A percentile compares a stretch with the other conserved stretches of the same genome.
Evolutionary conservation across 2,113 vertebrate species (phyloP).

Genomic region (Elachura formosa): DNA sequence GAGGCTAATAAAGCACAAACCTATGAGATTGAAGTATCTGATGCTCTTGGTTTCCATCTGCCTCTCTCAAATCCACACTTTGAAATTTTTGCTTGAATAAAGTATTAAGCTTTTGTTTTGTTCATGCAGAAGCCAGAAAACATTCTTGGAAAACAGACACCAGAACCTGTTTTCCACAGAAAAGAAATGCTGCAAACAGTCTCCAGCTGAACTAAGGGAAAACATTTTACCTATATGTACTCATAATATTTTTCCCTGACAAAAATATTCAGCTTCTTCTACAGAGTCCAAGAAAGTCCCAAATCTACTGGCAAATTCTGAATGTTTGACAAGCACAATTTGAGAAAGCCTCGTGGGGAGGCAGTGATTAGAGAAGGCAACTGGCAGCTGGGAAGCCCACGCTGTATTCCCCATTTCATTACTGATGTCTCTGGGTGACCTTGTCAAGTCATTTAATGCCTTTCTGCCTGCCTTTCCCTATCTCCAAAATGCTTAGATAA

Average conservation of each 20-base stretch:
- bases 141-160: not conserved
- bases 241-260: not conserved
- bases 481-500: not conserved
- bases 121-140: not conserved
- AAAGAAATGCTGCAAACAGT: not conserved
- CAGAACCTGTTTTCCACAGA: not conserved
- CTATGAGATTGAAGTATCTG: not conserved
- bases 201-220: not conserved
- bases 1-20: not conserved
- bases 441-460: slow-evolving; percentile 20
- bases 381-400: not conserved
- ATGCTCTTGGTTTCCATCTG: not conserved
- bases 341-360: not conserved
- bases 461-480: not conserved
- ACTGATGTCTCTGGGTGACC: not conserved
- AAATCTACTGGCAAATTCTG: not conserved
- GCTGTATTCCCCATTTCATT: not conserved
- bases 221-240: not conserved
- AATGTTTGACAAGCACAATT: not conserved
- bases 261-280: not conserved
- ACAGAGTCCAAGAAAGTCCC: not conserved
- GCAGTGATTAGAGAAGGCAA: slow-evolving; percentile 18
- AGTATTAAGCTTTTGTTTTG: not conserved
- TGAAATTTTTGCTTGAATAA: not conserved
- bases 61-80: not conserved